Base-by-base conservation (phyloP, 2,113 vertebrate genomes). In the Scartelaos histophorus region DNA sequence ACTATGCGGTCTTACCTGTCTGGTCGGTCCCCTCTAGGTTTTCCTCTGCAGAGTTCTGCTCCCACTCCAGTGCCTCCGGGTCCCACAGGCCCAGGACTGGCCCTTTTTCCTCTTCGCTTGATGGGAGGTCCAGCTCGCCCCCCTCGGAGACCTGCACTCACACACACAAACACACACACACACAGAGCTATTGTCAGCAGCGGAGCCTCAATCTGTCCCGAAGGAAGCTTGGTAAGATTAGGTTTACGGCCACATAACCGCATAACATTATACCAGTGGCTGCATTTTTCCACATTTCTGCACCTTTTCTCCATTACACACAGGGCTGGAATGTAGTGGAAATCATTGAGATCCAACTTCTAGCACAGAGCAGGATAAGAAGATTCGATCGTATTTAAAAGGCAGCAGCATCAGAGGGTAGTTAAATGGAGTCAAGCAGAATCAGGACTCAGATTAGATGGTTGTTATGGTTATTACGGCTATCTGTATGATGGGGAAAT, bases 1-100 rank as follows among this genome's bases (percentile, higher is more conserved):
- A 78, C 74, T 72, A 80, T 86, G 81, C 82, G 75, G 77, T 88
- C 90, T 89, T 92, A 93, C 93, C 92, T 92, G 91, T 90, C 87
- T 85, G 78, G 70, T 90, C 80, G 76, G 76, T 79, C 74, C 19
- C 76, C 72, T 89, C 87, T 61, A 82, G 73, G 49, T 75, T 90
- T 78, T 88, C 84, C 69, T 71, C 62, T 0, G 65, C 1, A 9
- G 22, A 58, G 56, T 58, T 61, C 25, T 84, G 88, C 68, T 91
- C 89, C 92, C 91, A 91, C 53, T 90, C 85, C 51, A 76, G 76
- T 34, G 78, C 78, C 65, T 87, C 88, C 1, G 83, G 75, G 61
- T 89, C 83, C 90, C 87, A 92, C 58, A 66, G 87, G 80, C 83
- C 78, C 70, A 69, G 88, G 71, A 78, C 67, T 45, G 84, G 67